Percentiles rank a stretch among this genome's conserved stretches.
Conservation (phyloP, 2,888 invertebrate genomes). For the Erebia palarica region DNA sequence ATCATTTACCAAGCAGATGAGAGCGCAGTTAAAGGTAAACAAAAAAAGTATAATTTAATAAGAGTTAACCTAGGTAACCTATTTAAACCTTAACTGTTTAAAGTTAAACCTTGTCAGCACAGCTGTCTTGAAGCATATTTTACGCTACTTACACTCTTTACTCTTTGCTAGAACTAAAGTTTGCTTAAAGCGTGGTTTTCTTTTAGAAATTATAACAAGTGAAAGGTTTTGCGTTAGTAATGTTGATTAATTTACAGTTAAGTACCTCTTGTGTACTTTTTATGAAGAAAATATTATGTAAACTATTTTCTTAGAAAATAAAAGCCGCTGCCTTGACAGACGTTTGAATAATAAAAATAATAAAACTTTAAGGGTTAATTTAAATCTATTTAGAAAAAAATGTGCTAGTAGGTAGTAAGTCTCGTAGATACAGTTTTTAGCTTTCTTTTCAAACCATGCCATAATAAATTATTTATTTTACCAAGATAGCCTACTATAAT, state of each 20-base stretch:
- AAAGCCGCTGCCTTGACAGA: too few relatives aligned
- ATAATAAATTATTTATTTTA: too few relatives aligned
- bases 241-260: background rate
- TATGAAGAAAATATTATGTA: background rate
- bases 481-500: too few relatives aligned
- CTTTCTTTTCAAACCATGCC: too few relatives aligned
- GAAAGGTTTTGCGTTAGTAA: background rate
- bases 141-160: background rate
- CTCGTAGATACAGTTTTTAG: too few relatives aligned
- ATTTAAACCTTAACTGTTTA: too few relatives aligned
- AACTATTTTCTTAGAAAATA: background rate
- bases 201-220: background rate
- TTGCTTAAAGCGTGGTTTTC: background rate
- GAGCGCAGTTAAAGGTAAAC: background rate
- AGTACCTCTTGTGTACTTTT: background rate
- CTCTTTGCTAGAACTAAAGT: conserved; percentile 4
- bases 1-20: too few relatives aligned
- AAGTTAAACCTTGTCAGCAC: background rate
- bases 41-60: background rate
- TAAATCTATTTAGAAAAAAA: too few relatives aligned
- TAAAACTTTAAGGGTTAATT: too few relatives aligned
- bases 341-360: too few relatives aligned
- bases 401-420: too few relatives aligned
- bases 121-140: background rate
- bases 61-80: too few relatives aligned